phyloP scores from a whole-genome alignment of 2,113 vertebrate genomes.

The Heteronetta atricapilla region DNA sequence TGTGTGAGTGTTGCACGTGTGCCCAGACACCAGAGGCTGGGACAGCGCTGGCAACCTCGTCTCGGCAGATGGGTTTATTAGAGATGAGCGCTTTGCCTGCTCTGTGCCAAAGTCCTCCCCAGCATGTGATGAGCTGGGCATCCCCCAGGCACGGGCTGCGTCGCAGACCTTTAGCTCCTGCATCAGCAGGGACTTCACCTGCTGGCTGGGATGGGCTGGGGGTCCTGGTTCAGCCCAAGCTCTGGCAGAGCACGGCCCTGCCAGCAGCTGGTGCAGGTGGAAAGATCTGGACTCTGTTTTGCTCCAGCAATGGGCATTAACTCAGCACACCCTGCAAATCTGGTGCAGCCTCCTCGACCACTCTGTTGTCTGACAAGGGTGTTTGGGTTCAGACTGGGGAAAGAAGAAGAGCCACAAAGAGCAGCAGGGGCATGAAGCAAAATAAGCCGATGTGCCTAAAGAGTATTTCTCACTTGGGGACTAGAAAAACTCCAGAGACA shows the following conservation, averaged over 20 bases:
- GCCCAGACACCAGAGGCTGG: background rate
- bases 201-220: background rate
- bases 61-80: background rate
- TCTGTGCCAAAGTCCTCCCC: background rate
- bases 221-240: background rate
- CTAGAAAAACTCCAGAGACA: background rate
- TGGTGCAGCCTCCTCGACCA: background rate
- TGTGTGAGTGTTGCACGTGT: background rate
- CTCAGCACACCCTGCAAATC: background rate
- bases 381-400: background rate
- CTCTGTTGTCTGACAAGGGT: background rate
- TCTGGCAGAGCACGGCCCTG: background rate
- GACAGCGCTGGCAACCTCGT: background rate
- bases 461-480: background rate
- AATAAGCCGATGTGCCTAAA: background rate
- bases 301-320: background rate
- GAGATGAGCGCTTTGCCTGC: background rate
- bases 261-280: fast-evolving
- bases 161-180: background rate
- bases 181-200: background rate
- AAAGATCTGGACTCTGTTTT: background rate
- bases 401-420: background rate
- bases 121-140: background rate
- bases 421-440: background rate
- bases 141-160: background rate